Conservation (phyloP, 1,140 invertebrate species). For the Nebria ingens region DNA sequence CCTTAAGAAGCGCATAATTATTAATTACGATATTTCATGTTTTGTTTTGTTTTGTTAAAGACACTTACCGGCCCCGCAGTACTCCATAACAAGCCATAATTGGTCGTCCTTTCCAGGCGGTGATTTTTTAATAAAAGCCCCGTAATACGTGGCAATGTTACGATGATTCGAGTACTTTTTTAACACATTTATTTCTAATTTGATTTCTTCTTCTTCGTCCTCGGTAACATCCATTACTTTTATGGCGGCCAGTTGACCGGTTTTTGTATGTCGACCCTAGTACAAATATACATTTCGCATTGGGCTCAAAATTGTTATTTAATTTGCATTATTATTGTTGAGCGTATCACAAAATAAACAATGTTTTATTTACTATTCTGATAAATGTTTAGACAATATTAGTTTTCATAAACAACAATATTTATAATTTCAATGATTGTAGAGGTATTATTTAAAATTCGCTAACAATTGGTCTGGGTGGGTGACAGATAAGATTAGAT, state of each 20-base stretch:
- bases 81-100: slow-evolving; percentile 99
- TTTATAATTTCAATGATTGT: neutral
- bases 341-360: neutral
- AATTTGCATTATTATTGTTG: no score
- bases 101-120: slow-evolving; percentile 99
- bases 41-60: neutral
- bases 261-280: slow-evolving; percentile 98
- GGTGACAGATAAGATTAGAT: no score
- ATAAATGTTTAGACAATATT: neutral
- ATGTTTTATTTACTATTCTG: neutral
- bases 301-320: neutral
- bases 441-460: no score
- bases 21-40: slow-evolving; percentile 39
- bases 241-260: slow-evolving; percentile 97
- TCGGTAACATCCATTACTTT: slow-evolving; percentile 99
- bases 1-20: slow-evolving; percentile 35
- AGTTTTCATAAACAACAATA: neutral
- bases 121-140: slow-evolving; percentile 99
- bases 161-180: slow-evolving; percentile 99
- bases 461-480: no score
- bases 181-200: slow-evolving; percentile 98
- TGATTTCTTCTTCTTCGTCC: slow-evolving; percentile 99
- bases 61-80: slow-evolving; percentile 88
- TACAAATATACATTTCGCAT: neutral
- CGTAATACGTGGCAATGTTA: slow-evolving; percentile 99